phyloP scores from a whole-genome alignment of 2,113 vertebrate genomes.

The Vanacampus margaritifer region DNA sequence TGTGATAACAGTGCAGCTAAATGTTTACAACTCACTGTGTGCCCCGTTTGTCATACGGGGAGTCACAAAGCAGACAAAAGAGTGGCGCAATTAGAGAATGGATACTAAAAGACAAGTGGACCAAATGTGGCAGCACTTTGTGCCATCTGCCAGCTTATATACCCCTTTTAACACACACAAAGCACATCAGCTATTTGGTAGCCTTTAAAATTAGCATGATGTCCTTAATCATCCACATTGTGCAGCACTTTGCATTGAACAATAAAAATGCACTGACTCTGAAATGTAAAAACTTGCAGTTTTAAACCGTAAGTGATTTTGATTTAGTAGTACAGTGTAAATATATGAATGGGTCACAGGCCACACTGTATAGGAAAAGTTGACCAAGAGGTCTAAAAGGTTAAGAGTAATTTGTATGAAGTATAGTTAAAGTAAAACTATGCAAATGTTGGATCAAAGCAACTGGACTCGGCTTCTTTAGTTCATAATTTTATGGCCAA shows the following conservation, averaged over 20 bases:
- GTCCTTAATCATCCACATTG: not conserved
- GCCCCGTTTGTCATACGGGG: not conserved
- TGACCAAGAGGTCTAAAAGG: too few relatives aligned
- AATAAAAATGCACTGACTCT: too few relatives aligned
- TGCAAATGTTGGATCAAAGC: too few relatives aligned
- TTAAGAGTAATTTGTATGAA: too few relatives aligned
- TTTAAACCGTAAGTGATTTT: too few relatives aligned
- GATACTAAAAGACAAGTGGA: constrained; percentile 20
- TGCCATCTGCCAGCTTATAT: constrained; percentile 26
- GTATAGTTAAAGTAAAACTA: too few relatives aligned
- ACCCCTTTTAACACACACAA: constrained; percentile 27
- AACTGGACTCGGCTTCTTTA: too few relatives aligned
- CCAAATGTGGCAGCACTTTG: constrained; percentile 27
- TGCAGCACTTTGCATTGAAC: not conserved
- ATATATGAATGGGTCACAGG: too few relatives aligned
- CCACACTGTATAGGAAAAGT: too few relatives aligned
- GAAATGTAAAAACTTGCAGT: too few relatives aligned
- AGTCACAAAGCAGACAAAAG: constrained; percentile 1
- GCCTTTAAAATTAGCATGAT: not conserved
- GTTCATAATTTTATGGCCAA: too few relatives aligned
- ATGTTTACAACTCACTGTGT: constrained; percentile 5
- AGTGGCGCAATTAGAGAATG: constrained; percentile 2
- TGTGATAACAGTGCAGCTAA: constrained; percentile 8
- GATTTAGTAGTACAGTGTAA: too few relatives aligned
- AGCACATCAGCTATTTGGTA: constrained; percentile 6